Evolutionary conservation across 2,113 vertebrate species (phyloP).

Genomic region (Gymnogyps californianus): DNA sequence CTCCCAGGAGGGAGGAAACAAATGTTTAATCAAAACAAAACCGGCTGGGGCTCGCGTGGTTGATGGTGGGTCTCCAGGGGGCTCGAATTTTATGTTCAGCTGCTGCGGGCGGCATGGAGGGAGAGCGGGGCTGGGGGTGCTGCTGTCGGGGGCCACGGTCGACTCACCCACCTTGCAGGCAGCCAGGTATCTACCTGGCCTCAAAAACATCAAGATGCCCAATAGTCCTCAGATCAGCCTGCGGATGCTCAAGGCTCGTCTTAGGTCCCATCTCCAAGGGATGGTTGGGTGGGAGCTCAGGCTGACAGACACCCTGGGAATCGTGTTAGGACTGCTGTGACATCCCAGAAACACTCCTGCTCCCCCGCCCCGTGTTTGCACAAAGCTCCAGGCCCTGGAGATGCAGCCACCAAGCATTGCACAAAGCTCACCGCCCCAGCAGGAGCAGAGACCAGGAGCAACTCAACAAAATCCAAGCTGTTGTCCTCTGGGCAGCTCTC

Average conservation of each 20-base stretch:
- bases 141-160: accelerated
- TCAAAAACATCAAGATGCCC: not conserved
- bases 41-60: not conserved
- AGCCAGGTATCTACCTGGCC: not conserved
- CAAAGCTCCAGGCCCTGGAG: not conserved
- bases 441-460: not conserved
- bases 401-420: not conserved
- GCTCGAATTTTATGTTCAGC: not conserved
- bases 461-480: not conserved
- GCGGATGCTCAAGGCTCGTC: accelerated
- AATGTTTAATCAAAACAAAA: slow-evolving; percentile 64
- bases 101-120: not conserved
- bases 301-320: not conserved
- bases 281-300: not conserved
- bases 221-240: not conserved
- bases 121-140: not conserved
- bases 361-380: not conserved
- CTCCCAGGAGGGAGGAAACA: slow-evolving; percentile 52
- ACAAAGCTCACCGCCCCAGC: not conserved
- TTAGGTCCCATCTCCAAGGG: not conserved
- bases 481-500: not conserved
- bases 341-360: not conserved
- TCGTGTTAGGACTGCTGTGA: not conserved
- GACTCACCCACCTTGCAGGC: not conserved
- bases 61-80: not conserved